Evolutionary conservation across 2,888 invertebrate species (phyloP).

Genomic region (Eubasilissa splendida): DNA sequence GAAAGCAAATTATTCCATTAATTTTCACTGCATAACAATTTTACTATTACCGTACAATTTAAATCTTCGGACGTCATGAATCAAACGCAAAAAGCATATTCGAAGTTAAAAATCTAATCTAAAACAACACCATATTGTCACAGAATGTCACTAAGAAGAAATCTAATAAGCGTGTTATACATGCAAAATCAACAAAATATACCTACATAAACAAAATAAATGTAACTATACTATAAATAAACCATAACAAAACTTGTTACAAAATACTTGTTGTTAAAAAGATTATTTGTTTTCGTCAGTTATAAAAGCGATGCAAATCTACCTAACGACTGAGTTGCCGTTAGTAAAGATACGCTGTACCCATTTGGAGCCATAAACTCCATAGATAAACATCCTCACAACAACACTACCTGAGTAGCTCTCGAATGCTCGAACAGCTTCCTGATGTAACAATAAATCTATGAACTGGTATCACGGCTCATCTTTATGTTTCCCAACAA

Average conservation of each 20-base stretch:
- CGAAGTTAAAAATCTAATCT: slow-evolving; percentile 29
- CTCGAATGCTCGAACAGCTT: too few species aligned
- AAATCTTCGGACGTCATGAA: neutral
- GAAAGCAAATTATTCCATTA: neutral
- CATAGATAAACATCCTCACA: too few species aligned
- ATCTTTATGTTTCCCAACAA: too few species aligned
- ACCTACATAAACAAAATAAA: neutral
- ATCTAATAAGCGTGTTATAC: slow-evolving; percentile 10
- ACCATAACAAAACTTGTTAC: neutral
- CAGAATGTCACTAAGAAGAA: slow-evolving; percentile 9
- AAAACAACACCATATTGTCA: slow-evolving; percentile 29
- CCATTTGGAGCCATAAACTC: too few species aligned
- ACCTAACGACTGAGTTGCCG: too few species aligned
- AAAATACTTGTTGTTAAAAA: too few species aligned
- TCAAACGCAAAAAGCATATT: slow-evolving; percentile 35
- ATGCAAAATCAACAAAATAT: slow-evolving; percentile 4
- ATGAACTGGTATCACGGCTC: too few species aligned
- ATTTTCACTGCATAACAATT: neutral
- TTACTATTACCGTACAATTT: neutral
- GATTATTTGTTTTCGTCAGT: too few species aligned
- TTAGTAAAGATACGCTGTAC: too few species aligned
- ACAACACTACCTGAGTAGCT: too few species aligned
- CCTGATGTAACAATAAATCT: too few species aligned
- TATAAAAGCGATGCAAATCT: too few species aligned
- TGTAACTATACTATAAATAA: neutral